A percentile compares a stretch with the other conserved stretches of the same genome.
Evolutionary conservation across 1,140 invertebrate genomes (phyloP).

Genomic region (Heliconius hermathena): DNA sequence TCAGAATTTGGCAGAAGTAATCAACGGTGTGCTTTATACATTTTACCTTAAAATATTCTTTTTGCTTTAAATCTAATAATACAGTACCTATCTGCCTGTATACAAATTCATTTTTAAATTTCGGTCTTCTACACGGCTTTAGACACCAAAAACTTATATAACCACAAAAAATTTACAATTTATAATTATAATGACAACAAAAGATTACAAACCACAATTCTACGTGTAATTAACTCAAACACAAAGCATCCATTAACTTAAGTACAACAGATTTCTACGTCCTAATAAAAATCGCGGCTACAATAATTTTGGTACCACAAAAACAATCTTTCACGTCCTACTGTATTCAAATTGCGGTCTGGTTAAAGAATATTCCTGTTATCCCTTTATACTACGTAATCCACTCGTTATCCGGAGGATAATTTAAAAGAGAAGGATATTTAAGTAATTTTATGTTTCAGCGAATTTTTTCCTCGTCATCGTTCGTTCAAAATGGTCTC

Average conservation of each 20-base stretch:
- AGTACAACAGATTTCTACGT: conserved; percentile 5
- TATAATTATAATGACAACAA: background rate
- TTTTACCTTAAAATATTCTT: too few relatives aligned
- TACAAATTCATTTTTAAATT: too few relatives aligned
- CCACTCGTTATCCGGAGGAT: conserved; percentile 40
- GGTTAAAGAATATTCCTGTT: conserved; percentile 35
- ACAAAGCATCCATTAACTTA: conserved; percentile 21
- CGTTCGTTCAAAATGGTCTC: background rate
- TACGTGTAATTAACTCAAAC: background rate
- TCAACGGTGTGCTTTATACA: too few relatives aligned
- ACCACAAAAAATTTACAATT: too few relatives aligned
- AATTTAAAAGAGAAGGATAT: conserved; percentile 30
- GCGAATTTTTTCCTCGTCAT: conserved; percentile 10
- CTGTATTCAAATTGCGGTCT: conserved; percentile 42
- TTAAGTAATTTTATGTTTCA: conserved; percentile 24
- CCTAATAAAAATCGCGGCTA: conserved; percentile 35
- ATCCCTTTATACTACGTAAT: conserved; percentile 41
- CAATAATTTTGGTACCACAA: conserved; percentile 26
- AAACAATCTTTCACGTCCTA: conserved; percentile 40
- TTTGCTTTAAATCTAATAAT: too few relatives aligned
- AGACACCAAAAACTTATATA: too few relatives aligned
- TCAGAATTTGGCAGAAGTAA: too few relatives aligned
- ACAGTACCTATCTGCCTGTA: too few relatives aligned
- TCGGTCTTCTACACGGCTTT: too few relatives aligned
- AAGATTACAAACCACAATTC: background rate